phyloP scores from a whole-genome alignment of 2,888 invertebrate genomes.

The Cactoblastis cactorum region DNA sequence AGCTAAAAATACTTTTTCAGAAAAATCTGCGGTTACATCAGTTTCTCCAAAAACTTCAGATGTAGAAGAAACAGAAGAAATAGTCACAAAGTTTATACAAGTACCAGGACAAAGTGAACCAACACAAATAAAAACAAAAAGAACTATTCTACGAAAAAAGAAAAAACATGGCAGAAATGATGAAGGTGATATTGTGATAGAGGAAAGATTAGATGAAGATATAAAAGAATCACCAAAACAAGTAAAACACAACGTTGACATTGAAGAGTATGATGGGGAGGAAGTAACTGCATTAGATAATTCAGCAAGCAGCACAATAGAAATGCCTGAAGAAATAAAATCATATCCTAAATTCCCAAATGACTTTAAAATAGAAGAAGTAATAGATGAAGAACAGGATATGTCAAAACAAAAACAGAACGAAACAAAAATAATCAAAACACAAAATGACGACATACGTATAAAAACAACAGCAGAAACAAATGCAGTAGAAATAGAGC shows the following conservation, averaged over 20 bases:
- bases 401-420: background rate
- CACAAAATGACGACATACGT: background rate
- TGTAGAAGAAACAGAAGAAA: constrained; percentile 79
- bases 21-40: constrained; percentile 30
- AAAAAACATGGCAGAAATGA: constrained; percentile 32
- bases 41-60: constrained; percentile 60
- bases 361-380: constrained; percentile 54
- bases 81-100: constrained; percentile 78
- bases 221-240: constrained; percentile 24
- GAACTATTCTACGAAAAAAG: constrained; percentile 75
- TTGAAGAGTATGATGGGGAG: constrained; percentile 59
- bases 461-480: background rate
- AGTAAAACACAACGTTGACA: constrained; percentile 49
- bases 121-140: constrained; percentile 76
- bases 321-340: constrained; percentile 52
- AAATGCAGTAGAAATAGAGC: too few species aligned
- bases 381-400: constrained; percentile 37
- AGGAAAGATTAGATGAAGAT: constrained; percentile 69
- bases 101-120: constrained; percentile 73
- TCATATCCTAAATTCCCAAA: constrained; percentile 47
- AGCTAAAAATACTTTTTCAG: constrained; percentile 43
- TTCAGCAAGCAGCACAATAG: constrained; percentile 50
- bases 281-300: constrained; percentile 34
- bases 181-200: constrained; percentile 67
- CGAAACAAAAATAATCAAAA: background rate